Conservation (phyloP, 2,888 invertebrate species). For the Drosophila setosimentum region DNA sequence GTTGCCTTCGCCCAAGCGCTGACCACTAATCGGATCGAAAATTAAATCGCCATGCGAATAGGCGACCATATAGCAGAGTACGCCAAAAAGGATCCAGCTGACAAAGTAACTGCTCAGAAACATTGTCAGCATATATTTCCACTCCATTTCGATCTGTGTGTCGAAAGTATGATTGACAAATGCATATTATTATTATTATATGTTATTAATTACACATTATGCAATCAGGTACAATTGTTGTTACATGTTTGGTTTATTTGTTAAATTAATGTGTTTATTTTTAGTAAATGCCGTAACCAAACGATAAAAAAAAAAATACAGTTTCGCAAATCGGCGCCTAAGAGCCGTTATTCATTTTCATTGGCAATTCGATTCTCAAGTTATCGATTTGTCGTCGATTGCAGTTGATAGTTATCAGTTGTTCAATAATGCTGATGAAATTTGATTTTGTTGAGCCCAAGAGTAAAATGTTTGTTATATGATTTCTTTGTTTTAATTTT, state of each 20-base stretch:
- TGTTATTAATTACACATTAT: background rate
- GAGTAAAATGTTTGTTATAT: constrained; percentile 31
- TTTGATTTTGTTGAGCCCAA: constrained; percentile 30
- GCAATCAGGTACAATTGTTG: background rate
- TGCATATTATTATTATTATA: background rate
- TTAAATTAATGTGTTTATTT: background rate
- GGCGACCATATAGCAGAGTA: constrained; percentile 91
- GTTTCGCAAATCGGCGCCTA: background rate
- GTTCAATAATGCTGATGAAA: constrained; percentile 4
- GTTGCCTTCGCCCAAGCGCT: constrained; percentile 85
- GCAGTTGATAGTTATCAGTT: constrained; percentile 12
- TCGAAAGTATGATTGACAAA: background rate
- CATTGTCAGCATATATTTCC: constrained; percentile 95
- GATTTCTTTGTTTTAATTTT: constrained; percentile 13
- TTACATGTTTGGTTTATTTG: background rate
- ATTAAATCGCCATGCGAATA: constrained; percentile 92
- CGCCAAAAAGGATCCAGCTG: constrained; percentile 92
- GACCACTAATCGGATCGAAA: constrained; percentile 86
- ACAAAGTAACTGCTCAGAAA: constrained; percentile 94
- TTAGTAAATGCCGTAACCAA: background rate
- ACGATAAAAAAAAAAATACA: background rate
- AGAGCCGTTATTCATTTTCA: background rate
- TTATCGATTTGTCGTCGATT: constrained; percentile 1
- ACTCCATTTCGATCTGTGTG: constrained; percentile 88
- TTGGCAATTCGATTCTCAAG: background rate